Evolutionary conservation across 2,113 vertebrate species (phyloP), one percentile per base, ranked within the genome.

Genomic region (Morone saxatilis): DNA sequence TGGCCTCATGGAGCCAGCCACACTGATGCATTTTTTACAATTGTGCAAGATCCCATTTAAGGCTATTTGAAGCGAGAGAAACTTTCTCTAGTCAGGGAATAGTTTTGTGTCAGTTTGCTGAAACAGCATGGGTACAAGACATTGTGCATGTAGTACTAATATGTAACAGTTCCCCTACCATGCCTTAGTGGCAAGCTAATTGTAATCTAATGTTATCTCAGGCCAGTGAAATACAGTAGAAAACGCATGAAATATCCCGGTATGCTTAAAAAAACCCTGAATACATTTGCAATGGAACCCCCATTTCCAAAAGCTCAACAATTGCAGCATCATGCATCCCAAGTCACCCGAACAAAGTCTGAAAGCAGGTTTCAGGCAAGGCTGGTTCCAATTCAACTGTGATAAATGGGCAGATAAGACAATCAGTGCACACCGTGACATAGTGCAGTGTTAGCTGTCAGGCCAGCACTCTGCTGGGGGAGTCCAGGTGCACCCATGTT

Each of bases 371-470:
- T 99, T 98, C 97, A 98, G 93, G 97, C 97, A 97, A 99, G 97
- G 97, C 95, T 99, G 97, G 97, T 97, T 99, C 97, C 98, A 99
- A 99, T 96, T 99, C 98, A 99, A 97, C 98, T 99, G 98, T 99
- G 97, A 99, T 98, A 99, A 99, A 99, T 99, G 97, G 97, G 97
- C 98, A 98, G 98, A 99, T 99, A 99, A 99, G 97, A 98, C 98
- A 98, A 98, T 98, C 97, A 97, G 97, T 95, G 97, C 96, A 96
- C 96, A 96, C 96, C 95, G 94, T 94, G 97, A 96, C 97, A 96
- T 95, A 82, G 85, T 75, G 86, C 91, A 89, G 87, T 71, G 80
- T 82, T 89, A 89, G 86, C 92, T 93, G 90, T 91, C 90, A 90
- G 91, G 84, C 71, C 65, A 20, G 79, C 72, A 50, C 89, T 91